Percentiles rank a stretch among this genome's conserved stretches.
Evolutionary conservation across 2,797 vertebrate species (phyloP).

Genomic region (Moxostoma hubbsi): DNA sequence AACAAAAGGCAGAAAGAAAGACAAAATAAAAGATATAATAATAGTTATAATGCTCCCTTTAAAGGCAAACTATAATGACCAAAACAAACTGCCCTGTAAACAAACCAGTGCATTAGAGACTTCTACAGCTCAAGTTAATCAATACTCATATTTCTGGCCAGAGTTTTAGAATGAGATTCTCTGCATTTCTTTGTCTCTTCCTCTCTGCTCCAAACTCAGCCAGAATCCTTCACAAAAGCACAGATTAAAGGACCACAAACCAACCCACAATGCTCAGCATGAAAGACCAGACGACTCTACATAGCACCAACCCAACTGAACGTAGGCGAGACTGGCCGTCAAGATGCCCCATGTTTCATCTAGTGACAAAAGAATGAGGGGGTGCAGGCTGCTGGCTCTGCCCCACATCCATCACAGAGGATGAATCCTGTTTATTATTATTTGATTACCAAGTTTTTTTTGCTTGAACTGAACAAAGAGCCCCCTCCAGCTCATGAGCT

Average conservation of each 20-base stretch:
- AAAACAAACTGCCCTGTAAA: background rate
- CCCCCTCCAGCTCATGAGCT: conserved; percentile 17
- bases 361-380: conserved; percentile 32
- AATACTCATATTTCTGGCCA: conserved; percentile 20
- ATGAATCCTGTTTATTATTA: conserved; percentile 46
- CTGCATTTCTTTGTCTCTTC: background rate
- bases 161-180: conserved; percentile 2
- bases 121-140: conserved; percentile 9
- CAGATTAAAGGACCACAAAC: conserved; percentile 23
- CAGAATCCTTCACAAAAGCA: conserved; percentile 29
- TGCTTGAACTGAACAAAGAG: conserved; percentile 34
- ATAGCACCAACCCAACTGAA: conserved; percentile 3
- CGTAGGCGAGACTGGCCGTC: background rate
- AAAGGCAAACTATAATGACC: background rate
- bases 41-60: conserved; percentile 12
- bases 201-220: background rate
- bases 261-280: background rate
- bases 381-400: background rate
- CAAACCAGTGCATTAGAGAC: background rate
- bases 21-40: background rate
- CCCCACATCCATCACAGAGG: conserved; percentile 12
- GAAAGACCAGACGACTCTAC: background rate
- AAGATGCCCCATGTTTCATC: conserved; percentile 24
- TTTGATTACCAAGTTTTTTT: conserved; percentile 19
- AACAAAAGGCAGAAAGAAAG: background rate